Evolutionary conservation across 2,113 vertebrate genomes (phyloP).

Genomic region (Rallus limicola): DNA sequence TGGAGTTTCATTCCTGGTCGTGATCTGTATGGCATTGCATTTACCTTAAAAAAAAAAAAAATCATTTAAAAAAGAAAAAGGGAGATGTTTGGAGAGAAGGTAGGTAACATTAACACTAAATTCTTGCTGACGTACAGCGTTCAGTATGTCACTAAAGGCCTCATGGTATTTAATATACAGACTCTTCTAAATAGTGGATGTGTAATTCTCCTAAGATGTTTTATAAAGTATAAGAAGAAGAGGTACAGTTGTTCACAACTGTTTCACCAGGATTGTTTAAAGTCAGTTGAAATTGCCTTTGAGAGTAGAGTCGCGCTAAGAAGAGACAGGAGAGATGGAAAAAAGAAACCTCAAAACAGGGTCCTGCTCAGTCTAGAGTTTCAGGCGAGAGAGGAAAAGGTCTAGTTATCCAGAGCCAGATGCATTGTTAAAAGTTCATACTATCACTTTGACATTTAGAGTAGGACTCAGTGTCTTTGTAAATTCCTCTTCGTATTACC

Average conservation of each 20-base stretch:
- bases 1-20: conserved; percentile 11
- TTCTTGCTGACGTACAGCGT: not conserved
- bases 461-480: conserved; percentile 79
- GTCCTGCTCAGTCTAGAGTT: conserved; percentile 68
- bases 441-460: conserved; percentile 81
- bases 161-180: not conserved
- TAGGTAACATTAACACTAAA: not conserved
- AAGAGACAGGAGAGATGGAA: conserved; percentile 39
- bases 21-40: not conserved
- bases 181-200: not conserved
- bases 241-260: conserved; percentile 24
- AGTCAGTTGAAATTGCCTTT: conserved; percentile 57
- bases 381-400: conserved; percentile 70
- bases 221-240: not conserved
- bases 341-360: conserved; percentile 60
- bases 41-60: not conserved
- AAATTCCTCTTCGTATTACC: conserved; percentile 81
- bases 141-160: not conserved
- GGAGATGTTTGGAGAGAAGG: not conserved
- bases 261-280: conserved; percentile 12
- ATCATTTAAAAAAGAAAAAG: not conserved
- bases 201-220: conserved; percentile 16
- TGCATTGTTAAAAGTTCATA: conserved; percentile 80
- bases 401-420: conserved; percentile 74
- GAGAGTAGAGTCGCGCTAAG: conserved; percentile 37